Evolutionary conservation across 2,888 invertebrate genomes (phyloP).

Genomic region (Ectemnius continuus): DNA sequence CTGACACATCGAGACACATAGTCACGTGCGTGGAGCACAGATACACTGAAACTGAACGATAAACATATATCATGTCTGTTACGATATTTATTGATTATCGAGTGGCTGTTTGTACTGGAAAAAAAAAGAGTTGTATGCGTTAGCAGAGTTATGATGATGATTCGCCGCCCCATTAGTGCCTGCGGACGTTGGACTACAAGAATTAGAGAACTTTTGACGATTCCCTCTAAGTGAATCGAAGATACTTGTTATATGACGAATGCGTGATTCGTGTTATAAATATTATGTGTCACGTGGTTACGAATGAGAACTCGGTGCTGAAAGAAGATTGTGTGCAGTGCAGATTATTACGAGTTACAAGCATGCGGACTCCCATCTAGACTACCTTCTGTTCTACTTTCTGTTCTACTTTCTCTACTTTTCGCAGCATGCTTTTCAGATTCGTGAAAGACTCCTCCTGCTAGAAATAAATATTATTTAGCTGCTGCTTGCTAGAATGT

Average conservation of each 20-base stretch:
- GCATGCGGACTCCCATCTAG: background rate
- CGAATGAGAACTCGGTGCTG: too few relatives aligned
- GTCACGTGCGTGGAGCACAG: background rate
- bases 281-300: too few relatives aligned
- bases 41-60: background rate
- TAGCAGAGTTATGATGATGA: too few relatives aligned
- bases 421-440: background rate
- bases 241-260: too few relatives aligned
- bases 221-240: too few relatives aligned
- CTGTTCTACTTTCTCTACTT: background rate
- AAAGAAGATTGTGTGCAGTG: background rate
- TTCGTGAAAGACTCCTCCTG: conserved; percentile 1
- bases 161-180: too few relatives aligned
- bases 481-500: background rate
- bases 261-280: too few relatives aligned
- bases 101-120: conserved; percentile 18
- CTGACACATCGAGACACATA: background rate
- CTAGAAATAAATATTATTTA: conserved; percentile 1
- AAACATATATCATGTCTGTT: background rate
- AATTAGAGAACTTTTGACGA: too few relatives aligned
- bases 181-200: too few relatives aligned
- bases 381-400: background rate
- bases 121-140: background rate
- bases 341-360: background rate
- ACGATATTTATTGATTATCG: conserved; percentile 19